phyloP scores from a whole-genome alignment of 1,140 invertebrate genomes.

The Arctopsyche grandis region DNA sequence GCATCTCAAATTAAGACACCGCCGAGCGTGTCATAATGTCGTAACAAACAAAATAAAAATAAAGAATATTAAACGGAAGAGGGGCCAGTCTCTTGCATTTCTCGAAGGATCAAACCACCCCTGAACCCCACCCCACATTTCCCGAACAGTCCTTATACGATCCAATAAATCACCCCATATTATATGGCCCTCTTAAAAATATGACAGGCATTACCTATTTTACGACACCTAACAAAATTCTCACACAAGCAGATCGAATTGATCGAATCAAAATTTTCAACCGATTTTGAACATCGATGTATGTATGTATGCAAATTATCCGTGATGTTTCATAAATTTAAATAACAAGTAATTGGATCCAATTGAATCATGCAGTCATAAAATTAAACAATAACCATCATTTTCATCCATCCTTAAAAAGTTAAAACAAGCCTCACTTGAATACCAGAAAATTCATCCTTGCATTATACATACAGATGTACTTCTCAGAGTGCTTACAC shows the following conservation, averaged over 20 bases:
- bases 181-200: constrained; percentile 55
- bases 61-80: constrained; percentile 42
- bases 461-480: no score
- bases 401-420: no score
- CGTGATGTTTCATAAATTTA: no score
- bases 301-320: no score
- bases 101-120: background rate
- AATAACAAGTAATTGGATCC: no score
- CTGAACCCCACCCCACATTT: no score
- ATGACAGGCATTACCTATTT: constrained; percentile 53
- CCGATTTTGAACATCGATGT: no score
- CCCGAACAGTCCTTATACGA: constrained; percentile 38
- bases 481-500: no score
- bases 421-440: no score
- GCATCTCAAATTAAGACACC: constrained; percentile 27
- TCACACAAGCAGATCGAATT: background rate
- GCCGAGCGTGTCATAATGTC: background rate
- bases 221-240: constrained; percentile 34
- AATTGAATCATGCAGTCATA: no score
- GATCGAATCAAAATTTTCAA: background rate
- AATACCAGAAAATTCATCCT: no score
- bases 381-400: no score
- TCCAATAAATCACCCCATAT: constrained; percentile 53
- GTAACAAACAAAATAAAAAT: constrained; percentile 44
- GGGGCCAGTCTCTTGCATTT: constrained; percentile 39